Percentiles rank a stretch among this genome's conserved stretches.
Conservation (phyloP, 1,140 invertebrate genomes). For the Temnothorax longispinosus region DNA sequence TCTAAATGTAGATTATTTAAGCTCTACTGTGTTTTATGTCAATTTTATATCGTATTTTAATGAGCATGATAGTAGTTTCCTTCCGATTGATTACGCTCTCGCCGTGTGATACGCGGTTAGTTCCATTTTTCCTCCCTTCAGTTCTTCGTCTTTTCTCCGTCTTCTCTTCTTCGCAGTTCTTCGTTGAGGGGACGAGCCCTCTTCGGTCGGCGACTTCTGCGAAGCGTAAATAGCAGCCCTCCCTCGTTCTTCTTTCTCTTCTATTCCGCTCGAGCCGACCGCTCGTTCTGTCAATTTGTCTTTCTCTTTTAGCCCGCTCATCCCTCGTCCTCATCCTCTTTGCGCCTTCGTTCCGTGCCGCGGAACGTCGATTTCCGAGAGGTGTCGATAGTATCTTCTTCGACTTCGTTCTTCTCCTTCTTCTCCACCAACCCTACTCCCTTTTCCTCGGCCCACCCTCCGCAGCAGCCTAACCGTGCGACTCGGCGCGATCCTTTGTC, state of each 20-base stretch:
- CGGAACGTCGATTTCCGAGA: constrained; percentile 65
- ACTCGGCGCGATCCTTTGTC: constrained; percentile 59
- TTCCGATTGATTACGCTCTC: constrained; percentile 25
- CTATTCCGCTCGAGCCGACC: constrained; percentile 8
- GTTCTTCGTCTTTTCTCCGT: neutral
- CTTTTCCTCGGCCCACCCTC: neutral
- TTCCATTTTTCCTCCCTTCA: neutral
- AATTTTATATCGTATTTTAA: neutral
- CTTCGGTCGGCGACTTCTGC: constrained; percentile 44
- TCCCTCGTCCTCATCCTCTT: constrained; percentile 25
- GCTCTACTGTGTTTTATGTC: neutral
- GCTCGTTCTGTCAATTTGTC: constrained; percentile 59
- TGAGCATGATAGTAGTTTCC: constrained; percentile 8
- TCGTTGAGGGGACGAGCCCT: constrained; percentile 12
- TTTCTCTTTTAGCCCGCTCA: constrained; percentile 47
- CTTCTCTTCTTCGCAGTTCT: neutral
- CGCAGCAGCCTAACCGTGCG: constrained; percentile 15
- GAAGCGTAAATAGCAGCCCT: constrained; percentile 15
- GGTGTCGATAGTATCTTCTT: constrained; percentile 62
- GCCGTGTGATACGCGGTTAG: constrained; percentile 9
- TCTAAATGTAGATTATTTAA: neutral
- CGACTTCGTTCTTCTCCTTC: constrained; percentile 53
- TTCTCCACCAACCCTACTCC: neutral
- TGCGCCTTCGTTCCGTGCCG: constrained; percentile 61
- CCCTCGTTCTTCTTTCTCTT: neutral